Conservation (phyloP, 2,888 invertebrate genomes). For the Xanthia togata region DNA sequence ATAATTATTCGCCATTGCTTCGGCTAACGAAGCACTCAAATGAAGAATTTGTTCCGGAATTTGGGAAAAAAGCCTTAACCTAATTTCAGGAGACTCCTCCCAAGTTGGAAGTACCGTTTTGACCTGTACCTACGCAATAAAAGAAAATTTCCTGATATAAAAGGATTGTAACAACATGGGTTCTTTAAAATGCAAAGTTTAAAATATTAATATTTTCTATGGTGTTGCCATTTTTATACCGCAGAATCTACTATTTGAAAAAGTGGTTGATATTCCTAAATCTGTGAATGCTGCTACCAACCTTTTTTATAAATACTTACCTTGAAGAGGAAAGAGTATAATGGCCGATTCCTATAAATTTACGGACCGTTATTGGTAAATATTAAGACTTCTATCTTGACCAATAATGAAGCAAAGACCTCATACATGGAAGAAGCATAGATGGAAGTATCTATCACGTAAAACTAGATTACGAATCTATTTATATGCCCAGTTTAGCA, state of each 20-base stretch:
- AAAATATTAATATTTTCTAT: neutral
- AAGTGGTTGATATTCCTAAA: neutral
- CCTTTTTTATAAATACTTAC: neutral
- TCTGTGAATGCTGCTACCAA: neutral
- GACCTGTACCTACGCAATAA: slow-evolving; percentile 49
- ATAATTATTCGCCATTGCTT: slow-evolving; percentile 66
- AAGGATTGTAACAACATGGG: neutral
- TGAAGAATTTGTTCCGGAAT: slow-evolving; percentile 68
- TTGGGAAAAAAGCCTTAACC: slow-evolving; percentile 63
- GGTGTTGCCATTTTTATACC: neutral
- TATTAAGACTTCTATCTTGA: too few species aligned
- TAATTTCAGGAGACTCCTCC: slow-evolving; percentile 51
- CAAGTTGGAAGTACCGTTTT: slow-evolving; percentile 28
- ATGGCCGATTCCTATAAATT: too few species aligned
- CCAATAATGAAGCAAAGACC: too few species aligned
- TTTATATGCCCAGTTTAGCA: too few species aligned
- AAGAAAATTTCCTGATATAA: neutral
- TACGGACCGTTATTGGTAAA: too few species aligned
- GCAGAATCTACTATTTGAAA: neutral
- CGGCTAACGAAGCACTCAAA: slow-evolving; percentile 65
- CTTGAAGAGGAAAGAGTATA: neutral
- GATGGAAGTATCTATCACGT: too few species aligned
- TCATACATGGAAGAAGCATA: too few species aligned
- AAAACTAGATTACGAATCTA: too few species aligned
- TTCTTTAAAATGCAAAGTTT: neutral